Percentiles rank a stretch among this genome's conserved stretches.
phyloP scores from a whole-genome alignment of 2,113 vertebrate genomes.

The Semicossyphus pulcher region DNA sequence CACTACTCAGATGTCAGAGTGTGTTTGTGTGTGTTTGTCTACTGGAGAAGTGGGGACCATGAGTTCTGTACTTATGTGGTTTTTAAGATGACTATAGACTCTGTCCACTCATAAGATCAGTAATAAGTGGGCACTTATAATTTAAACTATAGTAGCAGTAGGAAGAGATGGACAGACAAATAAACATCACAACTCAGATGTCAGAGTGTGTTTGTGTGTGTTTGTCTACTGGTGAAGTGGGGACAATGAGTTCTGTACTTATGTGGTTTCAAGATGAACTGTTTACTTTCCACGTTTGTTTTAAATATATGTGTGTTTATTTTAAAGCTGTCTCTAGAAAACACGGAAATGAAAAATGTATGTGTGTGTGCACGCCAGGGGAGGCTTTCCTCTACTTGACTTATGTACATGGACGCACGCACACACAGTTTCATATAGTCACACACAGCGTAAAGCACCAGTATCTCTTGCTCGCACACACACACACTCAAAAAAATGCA shows the following conservation, averaged over 20 bases:
- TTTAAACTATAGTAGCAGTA: no score
- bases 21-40: not conserved
- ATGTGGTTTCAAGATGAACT: conserved; percentile 62
- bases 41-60: not conserved
- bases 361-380: conserved; percentile 7
- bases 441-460: not conserved
- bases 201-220: conserved; percentile 1
- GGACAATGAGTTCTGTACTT: conserved; percentile 44
- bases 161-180: no score
- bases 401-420: conserved; percentile 13
- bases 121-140: no score
- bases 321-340: conserved; percentile 38
- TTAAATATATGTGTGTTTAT: conserved; percentile 56
- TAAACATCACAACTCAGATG: conserved; percentile 30
- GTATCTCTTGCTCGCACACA: conserved; percentile 11
- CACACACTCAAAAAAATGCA: conserved; percentile 12
- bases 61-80: no score
- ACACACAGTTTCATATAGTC: not conserved
- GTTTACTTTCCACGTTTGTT: conserved; percentile 69
- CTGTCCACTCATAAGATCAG: no score
- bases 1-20: not conserved
- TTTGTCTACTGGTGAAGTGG: conserved; percentile 21
- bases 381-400: conserved; percentile 29
- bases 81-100: no score
- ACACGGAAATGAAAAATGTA: conserved; percentile 59